Evolutionary conservation across 2,113 vertebrate genomes (phyloP).

Genomic region (Cynoglossus semilaevis): DNA sequence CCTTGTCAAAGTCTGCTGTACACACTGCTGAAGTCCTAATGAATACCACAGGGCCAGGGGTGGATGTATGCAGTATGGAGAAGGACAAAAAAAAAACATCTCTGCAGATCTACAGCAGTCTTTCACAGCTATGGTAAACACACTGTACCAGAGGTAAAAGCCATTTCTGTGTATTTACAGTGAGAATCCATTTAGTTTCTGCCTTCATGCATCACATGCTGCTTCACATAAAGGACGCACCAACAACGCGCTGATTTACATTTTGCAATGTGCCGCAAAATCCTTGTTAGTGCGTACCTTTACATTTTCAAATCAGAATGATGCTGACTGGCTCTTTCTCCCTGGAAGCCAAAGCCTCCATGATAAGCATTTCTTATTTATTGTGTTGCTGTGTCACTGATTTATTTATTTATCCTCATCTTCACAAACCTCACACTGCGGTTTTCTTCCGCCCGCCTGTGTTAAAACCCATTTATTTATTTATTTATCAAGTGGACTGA

Average conservation of each 20-base stretch:
- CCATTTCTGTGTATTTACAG: slow-evolving; percentile 21
- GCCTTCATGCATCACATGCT: slow-evolving; percentile 22
- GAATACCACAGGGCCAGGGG: slow-evolving; percentile 2
- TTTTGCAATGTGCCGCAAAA: slow-evolving; percentile 62
- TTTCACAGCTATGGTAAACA: slow-evolving; percentile 5
- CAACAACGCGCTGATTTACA: slow-evolving; percentile 65
- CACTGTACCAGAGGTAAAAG: slow-evolving; percentile 22
- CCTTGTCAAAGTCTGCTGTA: not conserved
- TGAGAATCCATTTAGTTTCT: slow-evolving; percentile 31
- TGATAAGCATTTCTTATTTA: slow-evolving; percentile 63
- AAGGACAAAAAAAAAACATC: not conserved
- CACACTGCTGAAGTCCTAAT: slow-evolving; percentile 4
- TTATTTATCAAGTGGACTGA: slow-evolving; percentile 48
- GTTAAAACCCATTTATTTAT: no score
- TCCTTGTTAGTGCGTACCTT: slow-evolving; percentile 62
- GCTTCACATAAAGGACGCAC: slow-evolving; percentile 31
- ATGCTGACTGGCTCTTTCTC: slow-evolving; percentile 62
- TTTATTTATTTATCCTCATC: slow-evolving; percentile 34
- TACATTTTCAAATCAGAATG: slow-evolving; percentile 63
- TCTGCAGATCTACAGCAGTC: not conserved
- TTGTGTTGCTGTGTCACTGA: slow-evolving; percentile 47
- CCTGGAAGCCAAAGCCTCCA: slow-evolving; percentile 44
- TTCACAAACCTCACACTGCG: slow-evolving; percentile 8
- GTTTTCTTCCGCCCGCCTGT: not conserved
- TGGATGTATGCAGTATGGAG: not conserved